A percentile compares a stretch with the other conserved stretches of the same genome.
These are phyloP conservation scores for Entomyzon cyanotis DNA, from an alignment of 2,113 vertebrate genomes.

Conservation along the genomic window DNA sequence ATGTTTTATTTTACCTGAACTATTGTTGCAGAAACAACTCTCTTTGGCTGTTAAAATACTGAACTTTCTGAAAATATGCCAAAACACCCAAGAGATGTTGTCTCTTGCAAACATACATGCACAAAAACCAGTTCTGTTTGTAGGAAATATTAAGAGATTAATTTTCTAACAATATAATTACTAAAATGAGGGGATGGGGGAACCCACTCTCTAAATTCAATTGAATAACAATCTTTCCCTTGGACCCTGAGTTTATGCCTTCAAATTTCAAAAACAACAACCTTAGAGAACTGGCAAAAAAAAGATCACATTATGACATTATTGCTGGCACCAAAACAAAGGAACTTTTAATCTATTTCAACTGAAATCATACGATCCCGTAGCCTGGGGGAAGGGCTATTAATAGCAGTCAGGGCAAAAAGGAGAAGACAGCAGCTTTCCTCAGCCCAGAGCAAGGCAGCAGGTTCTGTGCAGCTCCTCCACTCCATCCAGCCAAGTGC, in stretches of 20 bases:
- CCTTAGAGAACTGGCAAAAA: background rate
- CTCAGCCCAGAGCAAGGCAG: background rate
- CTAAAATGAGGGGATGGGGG: background rate
- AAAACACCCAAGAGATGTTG: background rate
- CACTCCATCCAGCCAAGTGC: background rate
- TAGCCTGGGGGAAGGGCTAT: background rate
- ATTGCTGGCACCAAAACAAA: slow-evolving; percentile 71
- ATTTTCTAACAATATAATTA: background rate
- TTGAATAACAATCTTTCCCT: slow-evolving; percentile 52
- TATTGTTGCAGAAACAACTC: background rate
- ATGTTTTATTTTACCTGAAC: background rate
- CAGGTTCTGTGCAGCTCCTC: background rate
- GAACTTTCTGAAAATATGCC: background rate
- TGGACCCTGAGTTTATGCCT: slow-evolving; percentile 7
- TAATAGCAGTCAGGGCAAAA: slow-evolving; percentile 1
- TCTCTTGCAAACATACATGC: background rate
- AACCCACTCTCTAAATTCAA: background rate
- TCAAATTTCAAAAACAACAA: background rate
- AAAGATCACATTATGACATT: slow-evolving; percentile 66
- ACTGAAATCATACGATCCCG: slow-evolving; percentile 61
- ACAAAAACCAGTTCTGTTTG: background rate
- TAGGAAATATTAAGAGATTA: slow-evolving; percentile 7
- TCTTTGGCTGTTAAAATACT: background rate
- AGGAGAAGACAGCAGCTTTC: background rate
- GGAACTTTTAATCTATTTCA: slow-evolving; percentile 71